Base-by-base conservation (phyloP, 1,140 invertebrate genomes). In the Episyrphus balteatus region DNA sequence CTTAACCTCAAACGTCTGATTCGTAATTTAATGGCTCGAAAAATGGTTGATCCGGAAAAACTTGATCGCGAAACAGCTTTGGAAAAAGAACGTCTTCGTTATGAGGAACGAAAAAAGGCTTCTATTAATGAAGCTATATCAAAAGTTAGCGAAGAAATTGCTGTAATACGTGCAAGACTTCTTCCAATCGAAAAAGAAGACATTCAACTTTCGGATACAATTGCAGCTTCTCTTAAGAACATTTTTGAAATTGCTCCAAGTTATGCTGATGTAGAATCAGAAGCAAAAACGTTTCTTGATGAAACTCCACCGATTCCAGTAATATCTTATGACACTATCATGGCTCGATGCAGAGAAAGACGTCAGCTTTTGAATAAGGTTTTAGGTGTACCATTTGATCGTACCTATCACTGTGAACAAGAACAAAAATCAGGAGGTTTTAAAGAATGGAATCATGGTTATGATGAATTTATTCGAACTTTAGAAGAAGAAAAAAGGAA, bases 11-110 rank as follows among this genome's bases (percentile, higher is more conserved):
- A 66, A 44, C 59, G 65, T 0, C 52, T 66, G 47, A 52, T 68
- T 47, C 59, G 52, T 37, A 64, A 63, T 30, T 37, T 68, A 6
- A 66, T 68, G 62, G 56, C 57, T 0, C 59, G 63, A 42, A 68
- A 68, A 39, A 58, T 56, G 18, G 59, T 68, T 49, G 62, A 68
- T 41, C 60, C 57, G 31, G 61, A 68, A 46, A 58, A 65, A 38
- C 37, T 68, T 13, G 56, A 58, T 3, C 52, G 57, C 0, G 59
- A 66, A 32, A 68, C 65, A n/a, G 55, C 56, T 0, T 49, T 68
- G 18, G 57, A 68, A 17, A 68, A 65, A 50, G 60, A 66, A 30
- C 54, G 58, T 5, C 46, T 57, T 0, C 47, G 46, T 14, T 68
- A 65, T 40, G 60, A 68, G 39, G 54, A 48, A 8, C 53, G 57